Evolutionary conservation across 2,888 invertebrate genomes (phyloP), one percentile per base, ranked within the genome.

Genomic region (Hipparchia semele): DNA sequence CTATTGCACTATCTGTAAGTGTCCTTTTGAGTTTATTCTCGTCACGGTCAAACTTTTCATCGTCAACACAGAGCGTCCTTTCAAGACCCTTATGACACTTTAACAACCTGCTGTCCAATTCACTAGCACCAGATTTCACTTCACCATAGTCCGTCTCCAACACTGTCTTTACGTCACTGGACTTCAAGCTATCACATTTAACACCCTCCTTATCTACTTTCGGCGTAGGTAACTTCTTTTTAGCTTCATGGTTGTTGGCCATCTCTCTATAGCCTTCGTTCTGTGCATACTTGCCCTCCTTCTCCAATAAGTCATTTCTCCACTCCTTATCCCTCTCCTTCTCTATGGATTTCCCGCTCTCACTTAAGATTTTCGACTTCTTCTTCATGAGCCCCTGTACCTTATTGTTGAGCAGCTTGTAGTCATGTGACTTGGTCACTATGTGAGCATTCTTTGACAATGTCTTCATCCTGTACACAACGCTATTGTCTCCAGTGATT

Each of bases 291-390:
- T 92, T 91, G 62, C 95, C 94, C 74, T 95, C 95, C 72, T 94
- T 94, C 73, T 94, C 94, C 77, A 94, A 86, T 77, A 92, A 84
- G 81, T 95, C 95, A 83, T 95, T 95, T 82, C 95, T 92, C 87
- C 95, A 95, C 80, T 95, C 95, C 83, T 95, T 95, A 78, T 91
- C 91, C 72, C 89, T 82, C 78, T 93, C 88, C 78, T 90, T 88
- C 75, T 90, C 90, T 67, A 81, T 80, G 2, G 83, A 81, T 71
- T 88, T 90, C 13, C 86, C 86, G 58, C 79, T 80, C 70, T 90
- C 90, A 75, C 81, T 83, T 78, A 90, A 83, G 76, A 90, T 83
- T 80, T 92, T 94, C 74, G 87, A 83, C 78, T 91, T 93, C 82
- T 93, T 94, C 80, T 92, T 94, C 78, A 88, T 81, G 78, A 87